Conservation (phyloP, 2,888 invertebrate species). For the Isotomurus palustris region DNA sequence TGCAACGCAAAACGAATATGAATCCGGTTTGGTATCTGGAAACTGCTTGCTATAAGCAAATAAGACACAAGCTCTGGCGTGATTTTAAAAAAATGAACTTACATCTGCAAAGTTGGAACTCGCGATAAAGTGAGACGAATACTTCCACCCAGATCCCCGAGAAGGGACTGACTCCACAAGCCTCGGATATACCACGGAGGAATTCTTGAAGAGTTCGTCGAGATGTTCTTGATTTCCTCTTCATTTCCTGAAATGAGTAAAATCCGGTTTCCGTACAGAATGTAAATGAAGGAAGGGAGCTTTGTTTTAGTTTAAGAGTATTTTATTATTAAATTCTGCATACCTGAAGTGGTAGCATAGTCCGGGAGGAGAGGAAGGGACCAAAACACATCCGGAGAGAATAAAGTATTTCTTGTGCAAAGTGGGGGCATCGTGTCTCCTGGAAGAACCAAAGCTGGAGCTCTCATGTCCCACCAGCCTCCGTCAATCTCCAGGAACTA, state of each 20-base stretch:
- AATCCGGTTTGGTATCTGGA: too few relatives aligned
- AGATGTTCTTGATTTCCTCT: too few relatives aligned
- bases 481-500: slow-evolving; percentile 47
- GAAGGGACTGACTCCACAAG: slow-evolving; percentile 47
- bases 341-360: slow-evolving; percentile 25
- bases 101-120: slow-evolving; percentile 40
- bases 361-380: slow-evolving; percentile 47
- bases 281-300: background rate
- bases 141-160: slow-evolving; percentile 47
- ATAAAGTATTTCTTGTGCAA: slow-evolving; percentile 47
- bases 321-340: background rate
- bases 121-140: slow-evolving; percentile 45
- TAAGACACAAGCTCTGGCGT: too few relatives aligned
- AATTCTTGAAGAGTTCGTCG: slow-evolving; percentile 35
- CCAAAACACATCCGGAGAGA: slow-evolving; percentile 47
- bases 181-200: slow-evolving; percentile 47
- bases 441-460: slow-evolving; percentile 47
- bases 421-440: slow-evolving; percentile 47
- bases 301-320: background rate
- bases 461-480: slow-evolving; percentile 46
- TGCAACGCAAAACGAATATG: too few relatives aligned
- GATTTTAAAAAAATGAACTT: too few relatives aligned
- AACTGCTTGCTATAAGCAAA: too few relatives aligned
- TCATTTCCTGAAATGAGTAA: background rate
- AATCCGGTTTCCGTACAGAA: too few relatives aligned